A percentile compares a stretch with the other conserved stretches of the same genome.
These are phyloP conservation scores for Halcyon smyrnensis DNA, from an alignment of 2,797 vertebrate genomes.

Conservation along the genomic window DNA sequence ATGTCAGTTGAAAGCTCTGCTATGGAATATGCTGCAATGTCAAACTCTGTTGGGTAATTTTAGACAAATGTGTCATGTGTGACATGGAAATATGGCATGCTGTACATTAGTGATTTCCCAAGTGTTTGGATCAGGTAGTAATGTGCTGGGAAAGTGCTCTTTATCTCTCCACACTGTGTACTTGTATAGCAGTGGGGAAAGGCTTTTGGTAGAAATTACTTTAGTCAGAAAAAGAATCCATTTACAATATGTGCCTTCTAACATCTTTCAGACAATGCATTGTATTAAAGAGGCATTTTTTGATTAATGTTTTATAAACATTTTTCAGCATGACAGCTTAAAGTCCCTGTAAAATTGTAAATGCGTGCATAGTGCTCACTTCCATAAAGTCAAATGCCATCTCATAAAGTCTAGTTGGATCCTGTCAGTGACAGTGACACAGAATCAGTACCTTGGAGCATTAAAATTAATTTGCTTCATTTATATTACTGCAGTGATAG, in stretches of 20 bases:
- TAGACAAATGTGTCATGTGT: slow-evolving; percentile 89
- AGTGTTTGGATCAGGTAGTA: slow-evolving; percentile 90
- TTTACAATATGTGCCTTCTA: slow-evolving; percentile 96
- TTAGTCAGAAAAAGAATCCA: slow-evolving; percentile 96
- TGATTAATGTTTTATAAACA: slow-evolving; percentile 99
- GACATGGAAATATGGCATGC: slow-evolving; percentile 88
- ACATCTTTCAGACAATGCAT: slow-evolving; percentile 98
- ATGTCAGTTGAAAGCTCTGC: slow-evolving; percentile 86
- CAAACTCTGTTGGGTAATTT: slow-evolving; percentile 92
- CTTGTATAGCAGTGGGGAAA: slow-evolving; percentile 85
- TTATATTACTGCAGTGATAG: slow-evolving; percentile 86
- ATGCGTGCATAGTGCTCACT: slow-evolving; percentile 87
- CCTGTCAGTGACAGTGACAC: slow-evolving; percentile 88
- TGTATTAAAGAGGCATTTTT: slow-evolving; percentile 98
- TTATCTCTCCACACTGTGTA: slow-evolving; percentile 88
- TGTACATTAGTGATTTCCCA: slow-evolving; percentile 91
- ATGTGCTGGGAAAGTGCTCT: slow-evolving; percentile 90
- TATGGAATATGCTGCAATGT: slow-evolving; percentile 83
- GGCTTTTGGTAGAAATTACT: slow-evolving; percentile 89
- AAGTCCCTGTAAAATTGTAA: slow-evolving; percentile 88
- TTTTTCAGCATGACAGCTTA: slow-evolving; percentile 90
- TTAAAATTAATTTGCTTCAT: slow-evolving; percentile 94
- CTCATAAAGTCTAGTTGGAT: slow-evolving; percentile 83
- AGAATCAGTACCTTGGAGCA: slow-evolving; percentile 89
- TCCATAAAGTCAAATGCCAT: slow-evolving; percentile 90